Evolutionary conservation across 2,113 vertebrate genomes (phyloP), one percentile per base, ranked within the genome.

Genomic region (Eptatretus burgeri): DNA sequence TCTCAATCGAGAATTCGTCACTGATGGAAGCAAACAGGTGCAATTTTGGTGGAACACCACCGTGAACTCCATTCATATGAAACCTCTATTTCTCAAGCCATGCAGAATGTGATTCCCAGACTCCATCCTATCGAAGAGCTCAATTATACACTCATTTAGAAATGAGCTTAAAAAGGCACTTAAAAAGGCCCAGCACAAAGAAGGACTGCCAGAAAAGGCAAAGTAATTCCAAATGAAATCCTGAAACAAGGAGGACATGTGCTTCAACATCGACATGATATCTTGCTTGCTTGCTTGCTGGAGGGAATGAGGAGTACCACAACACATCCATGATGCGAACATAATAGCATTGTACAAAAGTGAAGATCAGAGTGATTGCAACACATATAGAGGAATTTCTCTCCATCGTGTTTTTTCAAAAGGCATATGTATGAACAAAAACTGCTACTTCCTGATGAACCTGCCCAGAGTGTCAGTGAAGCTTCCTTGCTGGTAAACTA

Each of bases 171-270:
- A 41, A 41, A 7, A 41, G 27, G 27, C 27, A 41, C n/a, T n/a
- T n/a, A n/a, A n/a, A n/a, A n/a, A n/a, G n/a, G n/a, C n/a, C n/a
- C 7, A 41, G 27, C 27, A 41, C 27, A 41, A 41, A 7, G 27
- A 41, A 41, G 27, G 27, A 7, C 3, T 41, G 27, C 27, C 3
- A 7, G 27, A 41, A 41, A 41, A 41, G 3, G 27, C 27, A 41
- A 41, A 41, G 27, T 41, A 41, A 41, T 41, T 41, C 27, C 27
- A 60, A 19, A n/a, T 60, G 56, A 60, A 60, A 19, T 60, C n/a
- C 49, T 64, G 51, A 64, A 64, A 52, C 13, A 20, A 51, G 64
- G 50, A 51, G 11, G 50, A 17, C 51, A 13, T 51, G 51, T 64
- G 64, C 17, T 19, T 51, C 51, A 51, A 64, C 17, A 64, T 16